Conservation (phyloP, 1,140 invertebrate genomes). For the Aphelenchoides besseyi region DNA sequence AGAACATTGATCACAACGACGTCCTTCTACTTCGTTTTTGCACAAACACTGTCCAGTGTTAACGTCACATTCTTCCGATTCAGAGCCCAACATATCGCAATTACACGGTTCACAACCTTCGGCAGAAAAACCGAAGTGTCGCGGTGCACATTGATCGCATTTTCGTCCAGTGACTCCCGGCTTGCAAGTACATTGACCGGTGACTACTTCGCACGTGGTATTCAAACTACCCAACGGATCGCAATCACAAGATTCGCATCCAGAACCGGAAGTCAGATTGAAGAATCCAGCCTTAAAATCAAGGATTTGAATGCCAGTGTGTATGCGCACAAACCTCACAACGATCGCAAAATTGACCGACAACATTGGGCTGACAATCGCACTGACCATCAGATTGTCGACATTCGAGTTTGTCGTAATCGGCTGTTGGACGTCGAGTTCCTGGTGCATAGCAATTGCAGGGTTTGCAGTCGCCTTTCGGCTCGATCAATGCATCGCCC, state of each 20-base stretch:
- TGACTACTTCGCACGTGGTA: conserved; percentile 74
- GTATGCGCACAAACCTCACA: conserved; percentile 72
- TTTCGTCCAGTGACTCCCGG: conserved; percentile 72
- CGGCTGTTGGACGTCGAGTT: conserved; percentile 69
- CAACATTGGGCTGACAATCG: conserved; percentile 79
- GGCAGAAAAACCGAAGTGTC: conserved; percentile 82
- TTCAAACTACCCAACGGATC: conserved; percentile 80
- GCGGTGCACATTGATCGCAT: conserved; percentile 78
- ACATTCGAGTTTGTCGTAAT: conserved; percentile 70
- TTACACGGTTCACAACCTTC: conserved; percentile 65
- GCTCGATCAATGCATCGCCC: conserved; percentile 63
- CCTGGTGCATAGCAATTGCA: conserved; percentile 21
- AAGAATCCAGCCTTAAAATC: conserved; percentile 69
- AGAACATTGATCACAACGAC: conserved; percentile 83
- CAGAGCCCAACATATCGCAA: conserved; percentile 54
- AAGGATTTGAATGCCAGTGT: conserved; percentile 62
- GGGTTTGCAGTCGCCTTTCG: conserved; percentile 43
- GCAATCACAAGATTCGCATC: conserved; percentile 80
- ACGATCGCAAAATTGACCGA: conserved; percentile 80
- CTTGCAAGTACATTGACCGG: conserved; percentile 80
- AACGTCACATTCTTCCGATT: conserved; percentile 57
- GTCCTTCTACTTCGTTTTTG: conserved; percentile 91
- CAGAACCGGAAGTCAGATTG: conserved; percentile 70
- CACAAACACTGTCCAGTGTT: conserved; percentile 74
- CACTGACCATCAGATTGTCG: conserved; percentile 80